These are phyloP conservation scores for Macroramphosus scolopax DNA, from an alignment of 2,797 vertebrate species.

Conservation along the genomic window DNA sequence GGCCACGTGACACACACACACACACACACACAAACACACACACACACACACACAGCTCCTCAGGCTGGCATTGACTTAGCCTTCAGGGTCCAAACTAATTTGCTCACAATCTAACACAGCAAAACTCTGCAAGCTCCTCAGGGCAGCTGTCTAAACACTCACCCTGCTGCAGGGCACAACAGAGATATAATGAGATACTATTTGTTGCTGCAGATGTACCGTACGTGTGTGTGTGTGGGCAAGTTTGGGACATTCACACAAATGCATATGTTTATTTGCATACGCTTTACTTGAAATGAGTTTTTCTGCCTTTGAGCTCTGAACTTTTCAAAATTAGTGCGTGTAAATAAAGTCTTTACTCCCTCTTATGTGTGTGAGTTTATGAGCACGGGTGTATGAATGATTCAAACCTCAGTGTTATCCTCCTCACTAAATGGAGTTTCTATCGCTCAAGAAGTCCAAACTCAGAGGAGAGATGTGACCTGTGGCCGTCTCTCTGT, in stretches of 20 bases:
- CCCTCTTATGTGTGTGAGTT: too few relatives aligned
- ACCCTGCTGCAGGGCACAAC: conserved; percentile 31
- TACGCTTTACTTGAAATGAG: background rate
- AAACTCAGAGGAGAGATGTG: conserved; percentile 17
- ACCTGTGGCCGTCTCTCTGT: conserved; percentile 30
- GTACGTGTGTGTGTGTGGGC: conserved; percentile 10
- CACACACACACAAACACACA: conserved; percentile 11
- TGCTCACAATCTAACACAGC: conserved; percentile 44
- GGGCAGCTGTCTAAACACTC: conserved; percentile 47
- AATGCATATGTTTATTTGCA: too few relatives aligned
- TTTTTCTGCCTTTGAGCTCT: conserved; percentile 6
- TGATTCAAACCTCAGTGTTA: too few relatives aligned
- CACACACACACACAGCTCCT: conserved; percentile 22
- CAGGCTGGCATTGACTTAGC: conserved; percentile 43
- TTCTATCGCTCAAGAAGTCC: too few relatives aligned
- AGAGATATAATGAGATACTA: conserved; percentile 41
- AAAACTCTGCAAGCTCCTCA: conserved; percentile 39
- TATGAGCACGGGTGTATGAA: too few relatives aligned
- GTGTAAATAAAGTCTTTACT: too few relatives aligned
- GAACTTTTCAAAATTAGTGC: conserved; percentile 6
- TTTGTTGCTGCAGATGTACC: conserved; percentile 15
- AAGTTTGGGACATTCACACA: too few relatives aligned
- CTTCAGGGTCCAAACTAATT: conserved; percentile 59
- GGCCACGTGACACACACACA: conserved; percentile 27
- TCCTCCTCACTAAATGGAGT: too few relatives aligned